phyloP scores from a whole-genome alignment of 2,797 vertebrate species.

The Percopsis omiscomaycus region DNA sequence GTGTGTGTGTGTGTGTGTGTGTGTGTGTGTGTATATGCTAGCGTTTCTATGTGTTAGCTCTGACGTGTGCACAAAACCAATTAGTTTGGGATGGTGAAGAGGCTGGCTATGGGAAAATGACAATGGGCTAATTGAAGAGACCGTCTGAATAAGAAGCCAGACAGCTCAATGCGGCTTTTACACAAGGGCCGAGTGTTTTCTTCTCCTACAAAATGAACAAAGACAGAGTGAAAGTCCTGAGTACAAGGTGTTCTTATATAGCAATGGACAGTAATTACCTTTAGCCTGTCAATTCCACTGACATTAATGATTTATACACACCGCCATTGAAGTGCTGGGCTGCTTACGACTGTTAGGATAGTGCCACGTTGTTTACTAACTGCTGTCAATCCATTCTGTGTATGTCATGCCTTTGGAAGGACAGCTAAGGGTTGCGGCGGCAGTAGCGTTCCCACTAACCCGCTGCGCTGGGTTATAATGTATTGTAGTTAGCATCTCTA shows the following conservation, averaged over 20 bases:
- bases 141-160: constrained; percentile 59
- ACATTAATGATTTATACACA: constrained; percentile 25
- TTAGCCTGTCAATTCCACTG: constrained; percentile 32
- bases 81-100: constrained; percentile 69
- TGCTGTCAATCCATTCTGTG: not conserved
- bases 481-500: too few relatives aligned
- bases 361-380: not conserved
- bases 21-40: constrained; percentile 5
- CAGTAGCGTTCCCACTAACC: constrained; percentile 23
- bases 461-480: constrained; percentile 32
- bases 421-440: constrained; percentile 12
- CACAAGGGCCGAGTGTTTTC: constrained; percentile 56
- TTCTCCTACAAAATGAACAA: constrained; percentile 37
- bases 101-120: constrained; percentile 61
- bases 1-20: constrained; percentile 18
- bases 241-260: constrained; percentile 43
- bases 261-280: constrained; percentile 53
- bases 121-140: constrained; percentile 74
- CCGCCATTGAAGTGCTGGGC: constrained; percentile 7
- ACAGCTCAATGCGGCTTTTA: constrained; percentile 63
- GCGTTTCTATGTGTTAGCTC: constrained; percentile 37
- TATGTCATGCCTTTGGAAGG: constrained; percentile 9
- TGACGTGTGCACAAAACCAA: constrained; percentile 73
- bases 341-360: not conserved
- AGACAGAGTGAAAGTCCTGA: constrained; percentile 36